Evolutionary conservation across 1,140 invertebrate species (phyloP).

Genomic region (Atta texana): DNA sequence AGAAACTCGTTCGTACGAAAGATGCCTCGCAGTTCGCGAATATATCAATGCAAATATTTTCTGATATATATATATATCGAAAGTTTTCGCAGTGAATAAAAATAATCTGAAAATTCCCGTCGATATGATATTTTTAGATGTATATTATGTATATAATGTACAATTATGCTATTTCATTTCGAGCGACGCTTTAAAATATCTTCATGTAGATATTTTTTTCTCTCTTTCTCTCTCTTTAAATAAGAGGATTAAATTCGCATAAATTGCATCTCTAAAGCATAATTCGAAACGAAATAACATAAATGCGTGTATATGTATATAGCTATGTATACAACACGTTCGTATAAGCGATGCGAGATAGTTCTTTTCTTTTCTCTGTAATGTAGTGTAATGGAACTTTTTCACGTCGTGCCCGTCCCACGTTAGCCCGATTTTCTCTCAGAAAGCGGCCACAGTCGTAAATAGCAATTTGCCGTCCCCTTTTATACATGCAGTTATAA

Average conservation of each 20-base stretch:
- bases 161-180: conserved; percentile 44
- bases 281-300: conserved; percentile 13
- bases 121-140: conserved; percentile 64
- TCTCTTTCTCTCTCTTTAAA: not conserved
- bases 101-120: conserved; percentile 76
- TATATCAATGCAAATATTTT: conserved; percentile 6
- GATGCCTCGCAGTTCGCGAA: conserved; percentile 7
- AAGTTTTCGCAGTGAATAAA: conserved; percentile 69
- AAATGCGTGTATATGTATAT: conserved; percentile 49
- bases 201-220: not conserved
- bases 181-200: not conserved
- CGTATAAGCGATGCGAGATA: conserved; percentile 57
- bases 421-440: conserved; percentile 39
- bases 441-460: conserved; percentile 19
- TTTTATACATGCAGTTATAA: conserved; percentile 58
- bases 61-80: conserved; percentile 45
- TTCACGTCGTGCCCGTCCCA: conserved; percentile 23
- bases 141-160: conserved; percentile 64
- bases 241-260: not conserved
- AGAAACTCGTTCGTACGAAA: conserved; percentile 19
- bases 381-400: conserved; percentile 51
- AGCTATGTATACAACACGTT: conserved; percentile 68
- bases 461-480: not conserved
- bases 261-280: conserved; percentile 11
- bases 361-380: not conserved